A percentile compares a stretch with the other conserved stretches of the same genome.
phyloP scores from a whole-genome alignment of 2,113 vertebrate species.

The Ahaetulla prasina region DNA sequence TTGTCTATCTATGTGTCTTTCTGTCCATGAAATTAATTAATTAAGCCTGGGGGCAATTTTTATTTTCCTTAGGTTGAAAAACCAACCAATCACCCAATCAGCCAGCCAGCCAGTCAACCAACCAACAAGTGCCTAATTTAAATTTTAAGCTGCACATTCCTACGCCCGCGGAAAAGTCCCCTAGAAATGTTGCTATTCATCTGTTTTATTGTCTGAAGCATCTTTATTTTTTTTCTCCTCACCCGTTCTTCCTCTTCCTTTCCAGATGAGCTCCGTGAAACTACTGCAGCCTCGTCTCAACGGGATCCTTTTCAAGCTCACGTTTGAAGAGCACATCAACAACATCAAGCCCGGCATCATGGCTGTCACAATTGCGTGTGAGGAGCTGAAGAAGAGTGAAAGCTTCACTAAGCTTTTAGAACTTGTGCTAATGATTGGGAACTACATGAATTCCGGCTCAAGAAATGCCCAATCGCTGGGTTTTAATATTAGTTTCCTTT shows the following conservation, averaged over 20 bases:
- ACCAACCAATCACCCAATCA: neutral
- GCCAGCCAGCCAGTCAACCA: neutral
- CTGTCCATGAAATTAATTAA: neutral
- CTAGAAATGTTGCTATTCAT: neutral
- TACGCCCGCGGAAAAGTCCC: neutral
- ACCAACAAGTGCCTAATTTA: neutral
- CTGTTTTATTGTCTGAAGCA: fast-evolving
- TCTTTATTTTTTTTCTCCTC: neutral
- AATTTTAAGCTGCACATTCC: neutral
- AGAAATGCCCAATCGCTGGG: constrained; percentile 95
- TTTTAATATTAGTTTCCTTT: constrained; percentile 93
- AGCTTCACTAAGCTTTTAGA: constrained; percentile 84
- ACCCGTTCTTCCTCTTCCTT: constrained; percentile 23
- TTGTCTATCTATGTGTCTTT: no score
- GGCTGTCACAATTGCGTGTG: constrained; percentile 92
- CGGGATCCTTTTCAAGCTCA: constrained; percentile 90
- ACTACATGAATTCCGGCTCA: constrained; percentile 98
- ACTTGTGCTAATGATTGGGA: constrained; percentile 87
- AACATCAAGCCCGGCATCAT: constrained; percentile 96
- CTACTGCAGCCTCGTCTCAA: constrained; percentile 86
- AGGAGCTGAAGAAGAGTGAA: constrained; percentile 96
- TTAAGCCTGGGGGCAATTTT: neutral
- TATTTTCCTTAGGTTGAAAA: neutral
- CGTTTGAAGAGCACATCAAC: constrained; percentile 93
- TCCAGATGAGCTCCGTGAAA: constrained; percentile 95